Evolutionary conservation across 2,888 invertebrate species (phyloP).

Genomic region (Tachina fera): DNA sequence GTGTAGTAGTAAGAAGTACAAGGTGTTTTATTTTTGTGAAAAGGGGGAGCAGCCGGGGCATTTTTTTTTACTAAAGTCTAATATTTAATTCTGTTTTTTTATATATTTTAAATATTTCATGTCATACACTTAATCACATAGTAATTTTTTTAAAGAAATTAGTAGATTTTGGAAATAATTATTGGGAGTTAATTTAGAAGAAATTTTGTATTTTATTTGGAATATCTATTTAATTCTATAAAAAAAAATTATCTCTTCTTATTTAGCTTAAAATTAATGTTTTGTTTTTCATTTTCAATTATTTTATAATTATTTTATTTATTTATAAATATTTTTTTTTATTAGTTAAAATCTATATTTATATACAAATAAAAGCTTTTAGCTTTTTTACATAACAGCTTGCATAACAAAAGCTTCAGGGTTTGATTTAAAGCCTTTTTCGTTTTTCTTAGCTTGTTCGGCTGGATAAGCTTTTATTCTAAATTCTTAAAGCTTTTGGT

Average conservation of each 20-base stretch:
- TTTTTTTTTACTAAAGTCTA: constrained; percentile 61
- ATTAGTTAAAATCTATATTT: constrained; percentile 19
- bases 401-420: neutral
- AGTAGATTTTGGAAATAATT: constrained; percentile 19
- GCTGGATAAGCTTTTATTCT: neutral
- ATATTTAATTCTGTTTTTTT: constrained; percentile 76
- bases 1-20: constrained; percentile 6
- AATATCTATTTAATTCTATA: constrained; percentile 58
- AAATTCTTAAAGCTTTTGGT: constrained; percentile 72
- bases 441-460: neutral
- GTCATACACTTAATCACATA: constrained; percentile 66
- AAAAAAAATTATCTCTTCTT: constrained; percentile 25
- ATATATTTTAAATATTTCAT: constrained; percentile 30
- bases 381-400: neutral
- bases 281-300: neutral
- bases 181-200: constrained; percentile 32
- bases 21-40: constrained; percentile 10
- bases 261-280: constrained; percentile 19
- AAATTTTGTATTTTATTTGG: constrained; percentile 25
- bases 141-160: constrained; percentile 39
- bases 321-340: neutral
- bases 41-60: neutral
- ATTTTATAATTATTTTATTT: constrained; percentile 5
- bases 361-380: constrained; percentile 49
- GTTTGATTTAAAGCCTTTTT: neutral